A percentile compares a stretch with the other conserved stretches of the same genome.
Conservation (phyloP, 2,888 invertebrate species). For the Galerucella calmariensis region DNA sequence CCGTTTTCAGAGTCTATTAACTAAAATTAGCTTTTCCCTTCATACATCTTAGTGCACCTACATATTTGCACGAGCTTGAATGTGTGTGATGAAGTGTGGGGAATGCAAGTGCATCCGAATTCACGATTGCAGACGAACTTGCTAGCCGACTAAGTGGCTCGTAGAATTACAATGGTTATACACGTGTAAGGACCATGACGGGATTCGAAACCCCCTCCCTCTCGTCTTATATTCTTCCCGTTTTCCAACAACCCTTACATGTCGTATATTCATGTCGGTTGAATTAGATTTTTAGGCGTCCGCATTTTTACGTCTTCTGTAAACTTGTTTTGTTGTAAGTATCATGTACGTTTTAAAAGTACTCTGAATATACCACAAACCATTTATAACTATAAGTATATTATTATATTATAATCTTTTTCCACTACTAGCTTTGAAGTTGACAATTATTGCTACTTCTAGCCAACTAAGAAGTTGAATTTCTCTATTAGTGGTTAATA, state of each 20-base stretch:
- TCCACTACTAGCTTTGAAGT: no score
- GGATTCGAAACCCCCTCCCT: constrained; percentile 3
- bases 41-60: constrained; percentile 15
- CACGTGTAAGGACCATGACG: constrained; percentile 24
- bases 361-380: background rate
- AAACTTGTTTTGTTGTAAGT: background rate
- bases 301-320: constrained; percentile 10
- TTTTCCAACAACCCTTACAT: constrained; percentile 4
- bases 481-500: no score
- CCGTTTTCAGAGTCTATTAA: constrained; percentile 8
- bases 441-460: no score
- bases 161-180: constrained; percentile 28
- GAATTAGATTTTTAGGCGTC: constrained; percentile 10
- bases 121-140: constrained; percentile 24
- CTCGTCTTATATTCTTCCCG: background rate
- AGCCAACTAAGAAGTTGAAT: no score
- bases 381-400: background rate
- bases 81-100: constrained; percentile 27
- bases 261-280: background rate
- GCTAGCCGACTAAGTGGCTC: constrained; percentile 30
- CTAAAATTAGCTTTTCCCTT: constrained; percentile 21
- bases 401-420: no score
- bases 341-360: background rate
- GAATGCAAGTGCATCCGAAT: constrained; percentile 35
- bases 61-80: constrained; percentile 19